Base-by-base conservation (phyloP, 1,140 invertebrate genomes). In the Drosophila eugracilis region DNA sequence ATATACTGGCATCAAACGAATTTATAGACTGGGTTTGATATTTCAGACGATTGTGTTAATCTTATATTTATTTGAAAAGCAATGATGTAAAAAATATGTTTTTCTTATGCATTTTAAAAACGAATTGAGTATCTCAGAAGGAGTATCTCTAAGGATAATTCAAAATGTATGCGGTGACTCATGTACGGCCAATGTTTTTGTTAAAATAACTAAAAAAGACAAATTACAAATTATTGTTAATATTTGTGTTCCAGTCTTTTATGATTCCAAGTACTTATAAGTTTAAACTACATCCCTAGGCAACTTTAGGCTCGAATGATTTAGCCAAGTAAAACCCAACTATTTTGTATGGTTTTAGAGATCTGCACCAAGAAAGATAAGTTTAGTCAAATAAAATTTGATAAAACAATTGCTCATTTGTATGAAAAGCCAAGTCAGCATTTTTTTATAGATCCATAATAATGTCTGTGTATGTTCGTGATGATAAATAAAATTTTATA, bases 11-110 rank as follows among this genome's bases (percentile, higher is more conserved):
- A 62, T 30, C 37, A 42, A 32, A 58, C 37, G 39, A 65, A 62
- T 65, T 65, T 47, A 65, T 47, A 62, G 60, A 65, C 60, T 65
- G 60, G 37, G 60, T 65, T 63, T 59, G 54, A 59, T 36, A 59
- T 19, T 54, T 19, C 15, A 36, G 15, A 21, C n/a, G 4, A 28
- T 28, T 58, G 12, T 5, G 5, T 28, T 45, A 14, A 24, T 36
- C 21, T 36, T 22, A 14, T 21, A n/a, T 24, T 32, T 54, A 26
- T 36, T 58, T 58, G 1, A n/a, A 15, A n/a, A 17, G n/a, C 14
- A 34, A 34, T 36, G 7, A 24, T 47, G 44, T 58, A 19, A 5
- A 22, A 37, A 37, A 28, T 36, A 36, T 21, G 19, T 15, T 57
- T 55, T 32, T 15, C 14, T 60, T 22, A n/a, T 4, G 53, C 41